Evolutionary conservation across 2,113 vertebrate genomes (phyloP).

Genomic region (Silurus glanis): DNA sequence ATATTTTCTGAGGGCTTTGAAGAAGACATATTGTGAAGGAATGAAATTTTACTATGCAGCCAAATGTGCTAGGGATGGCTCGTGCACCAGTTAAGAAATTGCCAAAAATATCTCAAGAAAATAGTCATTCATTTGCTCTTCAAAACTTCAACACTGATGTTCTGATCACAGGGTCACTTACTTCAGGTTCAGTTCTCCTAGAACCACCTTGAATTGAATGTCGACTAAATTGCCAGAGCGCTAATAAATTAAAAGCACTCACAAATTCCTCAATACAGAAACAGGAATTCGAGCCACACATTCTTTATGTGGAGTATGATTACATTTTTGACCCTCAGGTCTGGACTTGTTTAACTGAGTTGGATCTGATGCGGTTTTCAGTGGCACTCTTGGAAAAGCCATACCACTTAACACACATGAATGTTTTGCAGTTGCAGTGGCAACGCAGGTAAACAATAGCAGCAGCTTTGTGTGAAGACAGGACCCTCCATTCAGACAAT

Average conservation of each 20-base stretch:
- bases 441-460: conserved; percentile 2
- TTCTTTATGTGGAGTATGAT: not conserved
- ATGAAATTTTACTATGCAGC: not conserved
- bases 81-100: not conserved
- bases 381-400: not conserved
- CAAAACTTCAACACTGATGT: not conserved
- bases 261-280: not conserved
- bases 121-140: not conserved
- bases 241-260: not conserved
- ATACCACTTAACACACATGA: not conserved
- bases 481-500: conserved; percentile 12
- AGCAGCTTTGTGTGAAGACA: not conserved
- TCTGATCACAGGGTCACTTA: not conserved
- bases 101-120: not conserved
- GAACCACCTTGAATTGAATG: not conserved
- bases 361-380: not conserved
- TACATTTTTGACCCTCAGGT: not conserved
- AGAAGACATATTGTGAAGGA: not conserved
- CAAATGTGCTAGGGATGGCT: not conserved
- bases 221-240: not conserved
- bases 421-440: conserved; percentile 3
- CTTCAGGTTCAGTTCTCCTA: not conserved
- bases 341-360: not conserved
- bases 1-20: not conserved
- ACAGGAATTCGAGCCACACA: not conserved